These are phyloP conservation scores for Atopsyche davidsoni DNA, from an alignment of 1,140 invertebrate species.

Conservation along the genomic window DNA sequence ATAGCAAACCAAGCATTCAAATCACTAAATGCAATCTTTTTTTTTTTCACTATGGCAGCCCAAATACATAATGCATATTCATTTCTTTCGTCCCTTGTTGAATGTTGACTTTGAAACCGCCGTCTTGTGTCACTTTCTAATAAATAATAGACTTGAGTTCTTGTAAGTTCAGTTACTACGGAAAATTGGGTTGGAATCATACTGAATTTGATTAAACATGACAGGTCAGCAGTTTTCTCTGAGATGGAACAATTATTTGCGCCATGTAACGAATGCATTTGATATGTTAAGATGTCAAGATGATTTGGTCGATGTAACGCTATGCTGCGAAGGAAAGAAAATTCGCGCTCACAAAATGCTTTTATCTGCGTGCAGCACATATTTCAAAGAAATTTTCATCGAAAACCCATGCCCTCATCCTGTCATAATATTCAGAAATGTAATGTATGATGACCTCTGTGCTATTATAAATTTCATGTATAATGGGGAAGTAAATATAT, in stretches of 20 bases:
- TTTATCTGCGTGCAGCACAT: slow-evolving; percentile 75
- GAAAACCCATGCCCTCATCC: slow-evolving; percentile 82
- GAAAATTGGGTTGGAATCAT: no score
- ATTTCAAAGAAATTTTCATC: slow-evolving; percentile 77
- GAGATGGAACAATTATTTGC: slow-evolving; percentile 47
- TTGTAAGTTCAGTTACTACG: no score
- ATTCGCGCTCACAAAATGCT: slow-evolving; percentile 81
- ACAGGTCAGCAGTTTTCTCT: slow-evolving; percentile 24
- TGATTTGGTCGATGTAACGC: slow-evolving; percentile 63
- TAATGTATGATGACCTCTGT: slow-evolving; percentile 73
- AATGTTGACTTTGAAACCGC: no score
- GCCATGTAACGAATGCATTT: slow-evolving; percentile 35
- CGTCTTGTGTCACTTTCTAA: no score
- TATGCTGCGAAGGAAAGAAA: slow-evolving; percentile 76
- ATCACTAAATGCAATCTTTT: no score
- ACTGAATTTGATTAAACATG: no score
- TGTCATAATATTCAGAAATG: slow-evolving; percentile 79
- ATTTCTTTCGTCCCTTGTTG: no score
- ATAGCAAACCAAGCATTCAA: no score
- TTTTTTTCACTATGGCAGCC: no score
- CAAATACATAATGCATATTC: no score
- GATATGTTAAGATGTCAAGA: slow-evolving; percentile 16
- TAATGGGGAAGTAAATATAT: slow-evolving; percentile 83
- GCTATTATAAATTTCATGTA: slow-evolving; percentile 83
- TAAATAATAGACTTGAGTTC: no score